Conservation (phyloP, 1,140 invertebrate species). For the Macrobrachium nipponense region DNA sequence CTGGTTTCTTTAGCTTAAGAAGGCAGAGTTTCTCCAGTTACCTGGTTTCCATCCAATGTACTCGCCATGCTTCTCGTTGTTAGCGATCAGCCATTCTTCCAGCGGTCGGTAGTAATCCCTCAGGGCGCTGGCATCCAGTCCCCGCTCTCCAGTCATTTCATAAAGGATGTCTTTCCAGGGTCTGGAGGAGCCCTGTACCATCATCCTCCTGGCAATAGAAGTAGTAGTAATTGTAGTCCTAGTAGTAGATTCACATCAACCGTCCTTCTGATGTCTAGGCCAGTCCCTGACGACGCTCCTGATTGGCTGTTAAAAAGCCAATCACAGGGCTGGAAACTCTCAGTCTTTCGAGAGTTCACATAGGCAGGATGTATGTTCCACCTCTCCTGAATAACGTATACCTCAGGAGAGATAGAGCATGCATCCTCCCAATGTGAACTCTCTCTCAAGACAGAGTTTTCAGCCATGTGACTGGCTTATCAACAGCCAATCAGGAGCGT, state of each 20-base stretch:
- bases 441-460: too few species aligned
- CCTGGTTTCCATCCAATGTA: constrained; percentile 38
- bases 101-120: constrained; percentile 72
- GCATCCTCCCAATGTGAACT: too few species aligned
- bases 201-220: constrained; percentile 77
- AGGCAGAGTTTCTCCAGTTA: not conserved
- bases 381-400: too few species aligned
- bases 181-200: constrained; percentile 85
- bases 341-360: too few species aligned
- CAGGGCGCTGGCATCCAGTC: constrained; percentile 69
- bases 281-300: too few species aligned
- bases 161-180: constrained; percentile 88
- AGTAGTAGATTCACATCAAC: too few species aligned
- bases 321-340: too few species aligned
- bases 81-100: constrained; percentile 68
- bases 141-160: constrained; percentile 77
- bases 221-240: not conserved
- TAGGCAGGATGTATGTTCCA: too few species aligned
- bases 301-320: constrained; percentile 46
- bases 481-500: too few species aligned
- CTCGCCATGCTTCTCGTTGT: constrained; percentile 66
- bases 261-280: too few species aligned
- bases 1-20: not conserved
- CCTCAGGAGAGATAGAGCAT: too few species aligned
- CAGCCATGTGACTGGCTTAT: too few species aligned